These are phyloP conservation scores for Mirza zaza DNA, from an alignment of 2,113 vertebrate genomes.

Conservation along the genomic window DNA sequence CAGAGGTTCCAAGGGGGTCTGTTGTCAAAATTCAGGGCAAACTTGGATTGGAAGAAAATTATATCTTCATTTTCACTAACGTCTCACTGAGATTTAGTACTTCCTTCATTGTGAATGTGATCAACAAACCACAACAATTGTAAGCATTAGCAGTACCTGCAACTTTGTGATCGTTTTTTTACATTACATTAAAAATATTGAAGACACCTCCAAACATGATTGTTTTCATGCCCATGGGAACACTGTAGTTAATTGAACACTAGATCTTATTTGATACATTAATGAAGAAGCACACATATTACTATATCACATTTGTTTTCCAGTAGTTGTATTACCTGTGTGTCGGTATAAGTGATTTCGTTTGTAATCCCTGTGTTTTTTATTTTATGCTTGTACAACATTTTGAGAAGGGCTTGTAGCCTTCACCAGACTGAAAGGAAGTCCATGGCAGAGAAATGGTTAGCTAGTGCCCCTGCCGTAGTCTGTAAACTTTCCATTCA, in stretches of 20 bases:
- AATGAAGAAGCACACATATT: background rate
- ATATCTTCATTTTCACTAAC: background rate
- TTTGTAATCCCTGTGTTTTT: background rate
- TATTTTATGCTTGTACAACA: background rate
- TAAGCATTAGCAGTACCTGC: background rate
- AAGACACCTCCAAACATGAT: background rate
- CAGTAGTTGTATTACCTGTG: background rate
- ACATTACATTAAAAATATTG: background rate
- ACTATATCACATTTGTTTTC: background rate
- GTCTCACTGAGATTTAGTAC: background rate
- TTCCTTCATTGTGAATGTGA: background rate
- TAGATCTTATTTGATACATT: background rate
- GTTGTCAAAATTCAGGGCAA: background rate
- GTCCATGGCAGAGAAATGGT: background rate
- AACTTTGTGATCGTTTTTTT: background rate
- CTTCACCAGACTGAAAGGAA: background rate
- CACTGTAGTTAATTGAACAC: background rate
- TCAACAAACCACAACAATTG: background rate
- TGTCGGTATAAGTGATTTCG: background rate
- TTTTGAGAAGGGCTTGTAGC: background rate
- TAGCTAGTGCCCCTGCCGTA: background rate
- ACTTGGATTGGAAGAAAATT: background rate
- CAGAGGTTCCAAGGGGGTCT: background rate
- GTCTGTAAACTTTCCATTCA: background rate
- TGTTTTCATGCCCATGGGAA: background rate